Percentiles rank a stretch among this genome's conserved stretches.
phyloP scores from a whole-genome alignment of 2,888 invertebrate species.

The Drosophila colorata region DNA sequence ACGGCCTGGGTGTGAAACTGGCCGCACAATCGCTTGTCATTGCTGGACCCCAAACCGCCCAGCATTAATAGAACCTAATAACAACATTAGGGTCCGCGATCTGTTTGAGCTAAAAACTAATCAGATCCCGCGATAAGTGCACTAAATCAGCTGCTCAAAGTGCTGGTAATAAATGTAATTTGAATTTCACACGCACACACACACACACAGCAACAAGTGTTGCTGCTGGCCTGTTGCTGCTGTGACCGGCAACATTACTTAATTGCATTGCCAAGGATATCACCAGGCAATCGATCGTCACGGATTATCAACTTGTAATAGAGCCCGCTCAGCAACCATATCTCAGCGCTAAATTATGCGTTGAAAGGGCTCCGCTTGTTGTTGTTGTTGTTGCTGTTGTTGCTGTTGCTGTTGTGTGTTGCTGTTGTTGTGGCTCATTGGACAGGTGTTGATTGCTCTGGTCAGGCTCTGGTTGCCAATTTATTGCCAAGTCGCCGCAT shows the following conservation, averaged over 20 bases:
- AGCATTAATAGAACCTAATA: constrained; percentile 76
- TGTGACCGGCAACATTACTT: constrained; percentile 63
- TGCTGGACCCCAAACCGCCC: constrained; percentile 35
- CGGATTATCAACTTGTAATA: constrained; percentile 78
- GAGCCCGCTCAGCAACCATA: constrained; percentile 45
- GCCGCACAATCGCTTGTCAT: constrained; percentile 33
- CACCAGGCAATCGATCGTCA: constrained; percentile 75
- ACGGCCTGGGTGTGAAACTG: constrained; percentile 59
- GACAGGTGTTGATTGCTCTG: constrained; percentile 83
- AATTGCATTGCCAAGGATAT: constrained; percentile 76
- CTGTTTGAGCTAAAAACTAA: constrained; percentile 67
- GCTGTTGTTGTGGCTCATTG: constrained; percentile 47
- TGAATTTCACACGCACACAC: constrained; percentile 64
- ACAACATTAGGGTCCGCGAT: constrained; percentile 71
- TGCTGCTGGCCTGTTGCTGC: constrained; percentile 32
- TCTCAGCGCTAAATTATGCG: constrained; percentile 68
- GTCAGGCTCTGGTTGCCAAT: constrained; percentile 50
- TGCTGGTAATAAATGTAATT: constrained; percentile 83
- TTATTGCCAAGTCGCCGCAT: constrained; percentile 47
- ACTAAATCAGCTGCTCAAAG: constrained; percentile 83
- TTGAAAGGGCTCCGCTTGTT: constrained; percentile 35
- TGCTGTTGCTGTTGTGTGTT: constrained; percentile 23
- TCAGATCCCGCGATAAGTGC: constrained; percentile 83
- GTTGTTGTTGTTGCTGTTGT: constrained; percentile 23
- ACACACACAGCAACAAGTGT: constrained; percentile 14